phyloP scores from a whole-genome alignment of 2,113 vertebrate species.

The Pangasianodon hypophthalmus region DNA sequence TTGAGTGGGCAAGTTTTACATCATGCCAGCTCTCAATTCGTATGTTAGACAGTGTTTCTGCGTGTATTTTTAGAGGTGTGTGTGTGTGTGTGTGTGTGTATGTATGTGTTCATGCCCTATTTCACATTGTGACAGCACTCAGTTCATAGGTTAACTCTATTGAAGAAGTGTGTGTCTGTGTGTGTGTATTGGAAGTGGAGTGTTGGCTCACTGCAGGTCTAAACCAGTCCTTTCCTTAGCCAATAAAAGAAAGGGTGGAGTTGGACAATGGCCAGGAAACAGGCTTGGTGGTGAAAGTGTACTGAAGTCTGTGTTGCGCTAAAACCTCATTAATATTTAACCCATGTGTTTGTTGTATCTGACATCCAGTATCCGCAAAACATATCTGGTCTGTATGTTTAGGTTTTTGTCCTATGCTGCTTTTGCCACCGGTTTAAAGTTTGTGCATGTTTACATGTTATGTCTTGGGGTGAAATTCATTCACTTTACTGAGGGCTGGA shows the following conservation, averaged over 20 bases:
- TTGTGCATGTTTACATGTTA: background rate
- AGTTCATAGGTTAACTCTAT: constrained; percentile 29
- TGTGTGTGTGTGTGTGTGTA: background rate
- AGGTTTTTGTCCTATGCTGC: background rate
- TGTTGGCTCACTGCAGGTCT: constrained; percentile 21
- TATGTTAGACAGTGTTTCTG: background rate
- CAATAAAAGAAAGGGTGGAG: constrained; percentile 65
- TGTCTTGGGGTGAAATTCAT: background rate
- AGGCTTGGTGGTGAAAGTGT: constrained; percentile 61
- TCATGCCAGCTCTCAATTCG: background rate
- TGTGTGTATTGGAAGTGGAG: background rate
- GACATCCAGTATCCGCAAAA: background rate
- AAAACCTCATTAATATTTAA: constrained; percentile 69
- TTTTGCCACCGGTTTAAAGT: background rate
- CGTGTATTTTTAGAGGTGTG: background rate
- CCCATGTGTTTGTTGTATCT: constrained; percentile 8
- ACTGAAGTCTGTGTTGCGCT: constrained; percentile 47
- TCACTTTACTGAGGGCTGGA: background rate
- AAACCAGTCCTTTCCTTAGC: constrained; percentile 43
- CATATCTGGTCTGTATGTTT: background rate
- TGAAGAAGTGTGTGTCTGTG: constrained; percentile 5
- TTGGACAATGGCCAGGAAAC: constrained; percentile 59
- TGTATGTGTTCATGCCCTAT: background rate
- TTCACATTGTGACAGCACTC: constrained; percentile 8
- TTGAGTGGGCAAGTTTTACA: background rate